Conservation (phyloP, 2,888 invertebrate species). For the Sinhomidia bicolor region DNA sequence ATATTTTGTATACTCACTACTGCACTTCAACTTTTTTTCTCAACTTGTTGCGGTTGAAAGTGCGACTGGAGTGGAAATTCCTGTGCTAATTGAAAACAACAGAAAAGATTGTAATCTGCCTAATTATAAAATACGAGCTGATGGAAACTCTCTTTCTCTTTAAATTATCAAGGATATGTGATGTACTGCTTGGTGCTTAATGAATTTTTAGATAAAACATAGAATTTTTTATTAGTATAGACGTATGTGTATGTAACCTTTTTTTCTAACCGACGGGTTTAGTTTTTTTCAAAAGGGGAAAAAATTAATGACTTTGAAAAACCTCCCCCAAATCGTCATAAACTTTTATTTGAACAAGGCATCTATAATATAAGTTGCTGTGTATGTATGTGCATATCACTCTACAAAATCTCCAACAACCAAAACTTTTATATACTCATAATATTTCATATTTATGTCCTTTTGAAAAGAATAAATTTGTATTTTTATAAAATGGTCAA, state of each 20-base stretch:
- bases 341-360: conserved; percentile 6
- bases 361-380: background rate
- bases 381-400: conserved; percentile 8
- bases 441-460: no score
- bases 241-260: no score
- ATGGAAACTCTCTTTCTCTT: background rate
- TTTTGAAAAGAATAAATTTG: conserved; percentile 27
- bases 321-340: conserved; percentile 9
- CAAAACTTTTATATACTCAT: no score
- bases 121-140: conserved; percentile 69
- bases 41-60: background rate
- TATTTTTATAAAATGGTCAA: background rate
- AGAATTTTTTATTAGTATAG: no score
- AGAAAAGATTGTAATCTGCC: conserved; percentile 48
- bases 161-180: background rate
- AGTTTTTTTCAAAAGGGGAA: background rate
- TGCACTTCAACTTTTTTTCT: background rate
- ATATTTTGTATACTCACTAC: background rate
- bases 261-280: background rate
- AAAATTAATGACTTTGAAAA: conserved; percentile 40
- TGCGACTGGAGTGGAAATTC: conserved; percentile 59
- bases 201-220: conserved; percentile 23
- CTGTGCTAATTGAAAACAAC: conserved; percentile 63
- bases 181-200: conserved; percentile 23
- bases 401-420: background rate